Conservation (phyloP, 2,888 invertebrate genomes). For the Pristionchus exspectatus region DNA sequence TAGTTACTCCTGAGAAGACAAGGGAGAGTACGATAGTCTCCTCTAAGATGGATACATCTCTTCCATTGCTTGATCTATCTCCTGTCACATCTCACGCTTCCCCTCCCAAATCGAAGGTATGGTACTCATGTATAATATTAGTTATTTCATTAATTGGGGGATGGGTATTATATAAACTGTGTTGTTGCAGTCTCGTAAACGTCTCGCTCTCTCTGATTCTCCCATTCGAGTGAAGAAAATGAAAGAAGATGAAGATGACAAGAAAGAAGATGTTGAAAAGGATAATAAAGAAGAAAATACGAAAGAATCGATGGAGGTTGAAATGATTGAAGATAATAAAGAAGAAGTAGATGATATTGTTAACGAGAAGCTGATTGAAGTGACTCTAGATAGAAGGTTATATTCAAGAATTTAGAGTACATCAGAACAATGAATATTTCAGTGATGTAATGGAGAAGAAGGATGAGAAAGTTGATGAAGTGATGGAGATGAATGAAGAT, state of each 20-base stretch:
- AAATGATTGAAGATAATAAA: background rate
- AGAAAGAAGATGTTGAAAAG: background rate
- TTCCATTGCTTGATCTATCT: background rate
- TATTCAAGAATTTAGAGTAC: background rate
- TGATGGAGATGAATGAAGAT: conserved; percentile 17
- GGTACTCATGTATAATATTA: background rate
- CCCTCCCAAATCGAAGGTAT: conserved; percentile 41
- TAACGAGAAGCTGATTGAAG: background rate
- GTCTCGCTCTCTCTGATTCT: conserved; percentile 6
- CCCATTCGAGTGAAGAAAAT: conserved; percentile 18
- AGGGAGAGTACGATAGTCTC: background rate
- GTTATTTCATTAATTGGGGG: background rate
- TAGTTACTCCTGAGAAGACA: background rate
- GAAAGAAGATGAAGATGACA: background rate
- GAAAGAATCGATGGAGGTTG: background rate
- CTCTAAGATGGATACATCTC: background rate
- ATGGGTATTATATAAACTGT: background rate
- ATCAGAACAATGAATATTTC: background rate
- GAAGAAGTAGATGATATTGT: background rate
- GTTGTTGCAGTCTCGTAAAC: conserved; percentile 1
- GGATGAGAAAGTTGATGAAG: background rate
- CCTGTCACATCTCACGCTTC: background rate
- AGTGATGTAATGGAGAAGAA: background rate
- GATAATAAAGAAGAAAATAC: background rate
- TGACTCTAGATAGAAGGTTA: background rate